phyloP scores from a whole-genome alignment of 2,888 invertebrate genomes.

The Drosophila mercatorum region DNA sequence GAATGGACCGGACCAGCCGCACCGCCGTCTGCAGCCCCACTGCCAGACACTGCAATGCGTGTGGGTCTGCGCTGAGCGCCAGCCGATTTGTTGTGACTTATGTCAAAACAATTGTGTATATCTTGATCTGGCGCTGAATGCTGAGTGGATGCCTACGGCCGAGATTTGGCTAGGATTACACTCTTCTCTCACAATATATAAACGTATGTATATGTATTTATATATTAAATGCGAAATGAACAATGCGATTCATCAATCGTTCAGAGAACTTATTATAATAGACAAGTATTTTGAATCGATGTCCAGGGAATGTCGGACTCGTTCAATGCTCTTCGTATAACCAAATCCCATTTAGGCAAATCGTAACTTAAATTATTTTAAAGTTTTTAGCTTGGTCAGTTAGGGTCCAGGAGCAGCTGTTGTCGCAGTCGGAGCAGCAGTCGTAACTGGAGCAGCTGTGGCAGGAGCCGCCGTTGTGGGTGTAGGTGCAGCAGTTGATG shows the following conservation, averaged over 20 bases:
- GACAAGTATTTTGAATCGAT: background rate
- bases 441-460: slow-evolving; percentile 3
- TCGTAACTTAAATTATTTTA: background rate
- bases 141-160: slow-evolving; percentile 17
- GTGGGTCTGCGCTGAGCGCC: slow-evolving; percentile 71
- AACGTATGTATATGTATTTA: background rate
- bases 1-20: slow-evolving; percentile 31
- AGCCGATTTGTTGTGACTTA: slow-evolving; percentile 79
- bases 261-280: too few relatives aligned
- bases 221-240: background rate
- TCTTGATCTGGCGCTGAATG: slow-evolving; percentile 26
- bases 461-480: slow-evolving; percentile 1
- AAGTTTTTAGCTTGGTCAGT: background rate
- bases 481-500: slow-evolving; percentile 6
- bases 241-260: background rate
- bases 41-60: slow-evolving; percentile 50
- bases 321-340: slow-evolving; percentile 43
- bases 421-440: background rate
- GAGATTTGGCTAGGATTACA: slow-evolving; percentile 10
- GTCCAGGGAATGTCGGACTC: background rate
- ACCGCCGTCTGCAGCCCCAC: background rate
- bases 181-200: background rate
- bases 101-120: slow-evolving; percentile 69
- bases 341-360: slow-evolving; percentile 39
- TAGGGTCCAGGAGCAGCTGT: background rate